Conservation (phyloP, 2,888 invertebrate species). For the Muscina levida region DNA sequence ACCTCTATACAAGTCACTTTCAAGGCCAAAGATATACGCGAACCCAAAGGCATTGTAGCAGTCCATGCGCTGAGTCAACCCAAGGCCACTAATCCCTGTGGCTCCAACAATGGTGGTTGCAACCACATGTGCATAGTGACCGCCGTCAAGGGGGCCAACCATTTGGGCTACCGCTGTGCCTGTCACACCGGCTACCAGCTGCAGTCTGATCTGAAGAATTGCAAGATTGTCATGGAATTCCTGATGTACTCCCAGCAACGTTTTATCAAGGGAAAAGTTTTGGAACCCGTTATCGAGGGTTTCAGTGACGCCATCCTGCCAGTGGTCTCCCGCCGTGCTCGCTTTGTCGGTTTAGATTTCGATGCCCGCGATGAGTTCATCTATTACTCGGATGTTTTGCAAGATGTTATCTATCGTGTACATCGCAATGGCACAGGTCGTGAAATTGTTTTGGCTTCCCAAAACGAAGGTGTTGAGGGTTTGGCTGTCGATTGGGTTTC, state of each 20-base stretch:
- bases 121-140: constrained; percentile 97
- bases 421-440: constrained; percentile 89
- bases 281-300: constrained; percentile 92
- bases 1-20: constrained; percentile 89
- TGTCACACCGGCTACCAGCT: constrained; percentile 93
- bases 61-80: constrained; percentile 90
- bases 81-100: constrained; percentile 90
- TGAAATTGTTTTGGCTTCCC: constrained; percentile 95
- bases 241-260: constrained; percentile 97
- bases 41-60: constrained; percentile 91
- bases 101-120: constrained; percentile 92
- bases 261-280: constrained; percentile 95
- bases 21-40: constrained; percentile 89
- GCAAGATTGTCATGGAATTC: constrained; percentile 91
- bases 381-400: constrained; percentile 98
- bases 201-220: constrained; percentile 87
- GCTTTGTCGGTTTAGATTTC: constrained; percentile 97
- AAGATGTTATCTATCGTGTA: constrained; percentile 94
- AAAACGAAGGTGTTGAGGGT: constrained; percentile 98
- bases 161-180: constrained; percentile 93
- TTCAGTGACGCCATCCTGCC: constrained; percentile 98
- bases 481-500: constrained; percentile 97
- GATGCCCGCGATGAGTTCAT: constrained; percentile 94
- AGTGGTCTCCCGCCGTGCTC: constrained; percentile 92
- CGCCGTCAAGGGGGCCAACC: constrained; percentile 84